Percentiles rank a stretch among this genome's conserved stretches.
Conservation (phyloP, 2,797 vertebrate species). For the Dromococcyx pavoninus region DNA sequence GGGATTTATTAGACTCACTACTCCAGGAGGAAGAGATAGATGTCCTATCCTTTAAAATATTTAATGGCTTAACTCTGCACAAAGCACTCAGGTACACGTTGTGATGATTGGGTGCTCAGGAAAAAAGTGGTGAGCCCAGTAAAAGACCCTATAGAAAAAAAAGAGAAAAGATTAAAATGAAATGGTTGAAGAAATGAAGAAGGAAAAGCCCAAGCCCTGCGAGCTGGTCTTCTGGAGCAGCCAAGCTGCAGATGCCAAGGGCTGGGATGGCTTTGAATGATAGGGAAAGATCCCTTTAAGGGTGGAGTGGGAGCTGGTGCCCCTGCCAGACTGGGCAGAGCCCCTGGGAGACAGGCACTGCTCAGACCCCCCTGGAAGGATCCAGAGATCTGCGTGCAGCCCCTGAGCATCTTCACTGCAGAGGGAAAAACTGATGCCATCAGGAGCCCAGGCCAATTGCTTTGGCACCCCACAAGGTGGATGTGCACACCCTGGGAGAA, state of each 20-base stretch:
- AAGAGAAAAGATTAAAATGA: neutral
- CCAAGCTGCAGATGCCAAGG: neutral
- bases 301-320: no score
- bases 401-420: neutral
- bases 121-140: neutral
- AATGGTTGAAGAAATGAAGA: neutral
- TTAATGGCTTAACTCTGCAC: neutral
- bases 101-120: rapidly evolving
- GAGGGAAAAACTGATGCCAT: neutral
- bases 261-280: neutral
- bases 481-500: neutral
- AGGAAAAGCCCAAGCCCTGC: neutral
- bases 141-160: neutral
- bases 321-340: no score
- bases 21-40: neutral
- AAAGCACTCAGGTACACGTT: neutral
- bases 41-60: neutral
- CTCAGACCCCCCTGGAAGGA: neutral
- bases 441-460: rapidly evolving
- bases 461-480: neutral
- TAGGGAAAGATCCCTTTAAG: neutral
- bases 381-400: neutral
- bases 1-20: neutral
- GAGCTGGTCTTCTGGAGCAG: neutral
- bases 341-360: no score